Base-by-base conservation (phyloP, 2,797 vertebrate genomes). In the Tadarida brasiliensis region DNA sequence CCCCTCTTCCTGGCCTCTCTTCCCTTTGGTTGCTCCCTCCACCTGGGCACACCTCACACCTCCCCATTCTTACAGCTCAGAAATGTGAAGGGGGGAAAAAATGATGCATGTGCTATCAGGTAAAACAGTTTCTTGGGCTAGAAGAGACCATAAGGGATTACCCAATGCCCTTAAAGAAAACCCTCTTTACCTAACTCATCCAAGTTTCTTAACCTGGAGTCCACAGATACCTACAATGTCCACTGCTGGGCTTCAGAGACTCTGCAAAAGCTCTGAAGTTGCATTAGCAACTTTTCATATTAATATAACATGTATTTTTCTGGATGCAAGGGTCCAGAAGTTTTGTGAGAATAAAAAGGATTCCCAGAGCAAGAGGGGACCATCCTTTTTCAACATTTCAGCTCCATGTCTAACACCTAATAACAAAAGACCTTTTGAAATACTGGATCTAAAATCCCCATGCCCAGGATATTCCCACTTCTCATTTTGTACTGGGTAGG, bases 31-130 rank as follows among this genome's bases (percentile, higher is more conserved):
- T 30, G 24, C 49, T 73, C 70, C 22, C 15, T 76, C 51, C 3
- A 26, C 12, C 28, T 74, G 30, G 73, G 7, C 57, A 77, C 61
- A 70, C 61, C 47, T 81, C 49, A 30, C 17, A 44, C 67, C 30
- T 33, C 49, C 83, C 65, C 35, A 39, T 59, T 87, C 35, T 59
- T 20, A 65, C 0, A 61, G 57, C 56, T 76, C 30, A 54, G 70
- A 78, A 71, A 47, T 14, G 20, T 0, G 17, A 14, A 20, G 28
- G 7, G 4, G 10, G 2, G 1, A 9, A 5, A 14, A 9, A 11
- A 26, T 54, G 35, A 22, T 20, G 16, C 9, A 26, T 0, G 4
- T 51, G 44, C n/a, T 39, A 35, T 14, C 3, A 57, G 61, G 33
- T 19, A 49, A 59, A 87, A 57, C 2, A 54, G 63, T 57, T 39